Evolutionary conservation across 2,888 invertebrate genomes (phyloP).

Genomic region (Tetropium fuscum): DNA sequence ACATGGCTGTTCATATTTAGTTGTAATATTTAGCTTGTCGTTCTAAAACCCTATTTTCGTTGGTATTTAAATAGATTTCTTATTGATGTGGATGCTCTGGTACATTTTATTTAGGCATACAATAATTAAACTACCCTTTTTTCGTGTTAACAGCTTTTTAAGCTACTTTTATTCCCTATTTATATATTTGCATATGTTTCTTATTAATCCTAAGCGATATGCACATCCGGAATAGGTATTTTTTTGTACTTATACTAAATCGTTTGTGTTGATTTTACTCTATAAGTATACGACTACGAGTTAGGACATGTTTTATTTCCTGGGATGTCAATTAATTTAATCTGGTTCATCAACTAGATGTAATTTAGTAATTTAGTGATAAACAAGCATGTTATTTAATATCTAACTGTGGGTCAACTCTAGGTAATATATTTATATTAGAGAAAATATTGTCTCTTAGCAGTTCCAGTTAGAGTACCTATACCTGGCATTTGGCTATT

Average conservation of each 20-base stretch:
- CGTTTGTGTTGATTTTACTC: too few species aligned
- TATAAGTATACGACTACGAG: too few species aligned
- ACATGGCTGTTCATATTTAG: background rate
- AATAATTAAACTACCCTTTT: background rate
- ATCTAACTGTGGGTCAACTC: too few species aligned
- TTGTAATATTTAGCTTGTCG: background rate
- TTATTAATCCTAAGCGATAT: too few species aligned
- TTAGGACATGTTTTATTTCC: constrained; percentile 2
- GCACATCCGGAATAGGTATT: too few species aligned
- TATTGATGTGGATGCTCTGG: too few species aligned
- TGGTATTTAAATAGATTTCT: too few species aligned
- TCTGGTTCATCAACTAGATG: background rate
- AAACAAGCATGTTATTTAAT: too few species aligned
- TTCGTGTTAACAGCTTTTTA: background rate
- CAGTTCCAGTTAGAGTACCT: background rate
- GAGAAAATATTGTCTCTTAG: too few species aligned
- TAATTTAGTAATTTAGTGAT: too few species aligned
- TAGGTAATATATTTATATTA: too few species aligned
- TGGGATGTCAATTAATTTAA: background rate
- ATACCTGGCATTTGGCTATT: background rate
- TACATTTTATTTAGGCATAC: background rate
- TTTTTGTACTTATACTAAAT: too few species aligned
- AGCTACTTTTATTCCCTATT: background rate
- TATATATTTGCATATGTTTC: background rate
- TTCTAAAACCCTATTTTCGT: background rate